phyloP scores from a whole-genome alignment of 1,140 invertebrate genomes.

The Copidosoma floridanum region DNA sequence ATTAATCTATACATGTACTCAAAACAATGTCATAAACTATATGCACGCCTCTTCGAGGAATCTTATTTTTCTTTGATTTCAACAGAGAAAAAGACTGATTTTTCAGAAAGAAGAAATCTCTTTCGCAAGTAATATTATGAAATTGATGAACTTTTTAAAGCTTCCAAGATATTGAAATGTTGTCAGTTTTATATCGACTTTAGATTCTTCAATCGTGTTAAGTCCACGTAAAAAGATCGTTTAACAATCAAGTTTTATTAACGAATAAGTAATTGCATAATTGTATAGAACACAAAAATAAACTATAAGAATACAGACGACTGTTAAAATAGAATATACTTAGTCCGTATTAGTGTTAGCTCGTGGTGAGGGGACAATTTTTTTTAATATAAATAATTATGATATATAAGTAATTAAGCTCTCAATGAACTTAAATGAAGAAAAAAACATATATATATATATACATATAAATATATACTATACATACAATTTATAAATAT shows the following conservation, averaged over 20 bases:
- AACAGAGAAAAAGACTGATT: conserved; percentile 27
- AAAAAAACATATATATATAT: conserved; percentile 25
- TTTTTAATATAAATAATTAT: too few relatives aligned
- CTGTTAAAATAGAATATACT: conserved; percentile 40
- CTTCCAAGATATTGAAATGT: too few relatives aligned
- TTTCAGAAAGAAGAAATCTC: conserved; percentile 15
- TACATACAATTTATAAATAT: conserved; percentile 33
- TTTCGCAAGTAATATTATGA: conserved; percentile 10
- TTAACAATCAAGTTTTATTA: conserved; percentile 49
- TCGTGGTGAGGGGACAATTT: conserved; percentile 53
- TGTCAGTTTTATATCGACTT: too few relatives aligned
- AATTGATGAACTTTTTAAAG: too few relatives aligned
- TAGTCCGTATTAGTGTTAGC: conserved; percentile 46
- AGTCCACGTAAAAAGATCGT: conserved; percentile 38
- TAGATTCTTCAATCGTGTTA: conserved; percentile 39
- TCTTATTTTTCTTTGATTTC: conserved; percentile 21
- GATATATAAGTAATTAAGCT: too few relatives aligned
- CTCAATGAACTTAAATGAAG: too few relatives aligned
- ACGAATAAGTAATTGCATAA: conserved; percentile 42
- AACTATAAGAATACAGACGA: conserved; percentile 35
- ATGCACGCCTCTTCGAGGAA: conserved; percentile 3
- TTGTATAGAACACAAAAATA: conserved; percentile 25
- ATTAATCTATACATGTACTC: too few relatives aligned
- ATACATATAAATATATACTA: conserved; percentile 32
- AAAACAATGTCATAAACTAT: background rate